phyloP scores from a whole-genome alignment of 1,140 invertebrate species.

The Spodoptera litura region DNA sequence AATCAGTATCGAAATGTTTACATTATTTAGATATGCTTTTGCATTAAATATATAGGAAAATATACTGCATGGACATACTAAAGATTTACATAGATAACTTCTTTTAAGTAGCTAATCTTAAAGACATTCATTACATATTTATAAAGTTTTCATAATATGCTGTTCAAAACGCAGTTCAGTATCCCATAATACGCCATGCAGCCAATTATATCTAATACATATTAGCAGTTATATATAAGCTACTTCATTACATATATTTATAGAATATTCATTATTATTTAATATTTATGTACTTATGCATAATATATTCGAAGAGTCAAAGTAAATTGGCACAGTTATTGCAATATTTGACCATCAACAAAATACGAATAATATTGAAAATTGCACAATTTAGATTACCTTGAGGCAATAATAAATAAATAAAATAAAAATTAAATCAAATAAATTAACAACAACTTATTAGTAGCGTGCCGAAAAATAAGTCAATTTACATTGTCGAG shows the following conservation, averaged over 20 bases:
- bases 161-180: no score
- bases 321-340: slow-evolving; percentile 14
- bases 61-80: slow-evolving; percentile 8
- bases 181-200: neutral
- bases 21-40: slow-evolving; percentile 35
- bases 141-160: neutral
- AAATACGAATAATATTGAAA: neutral
- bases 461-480: no score
- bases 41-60: slow-evolving; percentile 34
- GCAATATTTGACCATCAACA: slow-evolving; percentile 5
- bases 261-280: neutral
- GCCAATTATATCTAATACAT: neutral
- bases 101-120: neutral
- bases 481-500: no score
- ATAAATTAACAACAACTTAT: neutral
- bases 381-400: neutral
- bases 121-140: neutral
- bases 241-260: no score
- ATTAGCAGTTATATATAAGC: neutral
- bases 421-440: neutral
- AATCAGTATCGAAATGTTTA: slow-evolving; percentile 30
- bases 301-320: neutral
- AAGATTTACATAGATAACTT: neutral
- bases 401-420: neutral
- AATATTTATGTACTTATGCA: neutral